Evolutionary conservation across 2,113 vertebrate genomes (phyloP), one percentile per base, ranked within the genome.

Genomic region (Meriones unguiculatus): DNA sequence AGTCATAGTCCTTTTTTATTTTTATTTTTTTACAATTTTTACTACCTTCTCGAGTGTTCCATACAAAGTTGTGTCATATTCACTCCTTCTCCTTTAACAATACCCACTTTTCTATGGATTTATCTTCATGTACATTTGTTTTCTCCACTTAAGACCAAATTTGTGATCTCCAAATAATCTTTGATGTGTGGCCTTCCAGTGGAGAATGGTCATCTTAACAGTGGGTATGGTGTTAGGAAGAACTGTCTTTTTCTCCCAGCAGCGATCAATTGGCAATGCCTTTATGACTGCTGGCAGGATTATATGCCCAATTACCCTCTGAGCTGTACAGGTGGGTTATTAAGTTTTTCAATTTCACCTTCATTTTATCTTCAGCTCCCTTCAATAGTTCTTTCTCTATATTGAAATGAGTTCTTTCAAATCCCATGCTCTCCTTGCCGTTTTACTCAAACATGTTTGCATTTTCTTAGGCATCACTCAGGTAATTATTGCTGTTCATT

Each of bases 161-260:
- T 67, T 97, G 95, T 57, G 93, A 65, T 32, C 88, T 89, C n/a
- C n/a, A 54, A 86, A 78, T 50, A 96, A 95, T 95, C 92, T 97
- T 97, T 90, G 96, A 97, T 54, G 88, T 95, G 54, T 82, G 35
- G 22, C 5, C 22, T 81, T n/a, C 78, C 35, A 17, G 30, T 17
- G 50, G 32, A 52, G 28, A 52, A 54, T 54, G 76, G 50, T 9
- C 28, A 52, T 18, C 7, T 30, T 52, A 30, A 78, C 10, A 78
- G 46, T 52, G 14, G 7, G 13, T 5, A 52, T 5, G 17, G 7
- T 30, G 46, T 54, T 78, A 78, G 14, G 30, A 28, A 76, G 30
- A 52, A 3, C 46, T 50, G 25, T 52, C 46, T 30, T 14, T 77
- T 14, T 17, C 50, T 78, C 3, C 4, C 46, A 52, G 1, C 28